Base-by-base conservation (phyloP, 37 sponge, comb jelly and placozoan species). In the Aplysina aerophoba region DNA sequence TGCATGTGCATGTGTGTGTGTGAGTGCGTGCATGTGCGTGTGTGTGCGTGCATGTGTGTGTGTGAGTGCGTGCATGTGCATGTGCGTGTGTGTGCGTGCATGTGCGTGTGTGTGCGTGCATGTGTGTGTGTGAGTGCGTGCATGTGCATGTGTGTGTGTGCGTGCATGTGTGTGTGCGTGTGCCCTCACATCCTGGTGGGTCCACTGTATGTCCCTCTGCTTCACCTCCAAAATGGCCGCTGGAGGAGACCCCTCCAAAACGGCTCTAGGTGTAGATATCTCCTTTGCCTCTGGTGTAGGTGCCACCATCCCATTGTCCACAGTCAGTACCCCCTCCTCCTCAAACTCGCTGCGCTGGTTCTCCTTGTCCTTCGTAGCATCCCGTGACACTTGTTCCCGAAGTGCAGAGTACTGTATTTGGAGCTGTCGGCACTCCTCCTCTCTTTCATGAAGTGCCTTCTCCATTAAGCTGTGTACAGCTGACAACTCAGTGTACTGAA, bases 191-290 rank as follows among this genome's bases (percentile, higher is more conserved):
- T 13, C 64, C 12, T 62, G 50, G 12, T 75, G 50, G 0, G 53
- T 53, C 78, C 78, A 75, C n/a, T 75, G 78, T 39, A 75, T 41
- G 38, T 50, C 54, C 22, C 78, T 75, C 40, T 75, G 14, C 53
- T 24, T 38, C 16, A 75, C 78, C 24, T 75, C 38, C 53, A 75
- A 24, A 40, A 75, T 24, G 53, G 78, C 78, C 19, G 78, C 20
- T 41, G 37, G 25, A 19, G 71, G 34, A 30, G 34, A 69, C 34
- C 2, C n/a, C 27, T 27, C n/a, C 63, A 62, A 25, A 13, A 62
- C 63, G n/a, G 27, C 63, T 13, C 4, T 4, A 6, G 63, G 27
- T 14, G 27, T 62, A 44, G 50, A 44, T 31, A 31, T 27, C 28
- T 31, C 28, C 28, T 30, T 69, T 1, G 6, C 28, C 71, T 34